Conservation (phyloP, 2,113 vertebrate species). For the Electrona antarctica region DNA sequence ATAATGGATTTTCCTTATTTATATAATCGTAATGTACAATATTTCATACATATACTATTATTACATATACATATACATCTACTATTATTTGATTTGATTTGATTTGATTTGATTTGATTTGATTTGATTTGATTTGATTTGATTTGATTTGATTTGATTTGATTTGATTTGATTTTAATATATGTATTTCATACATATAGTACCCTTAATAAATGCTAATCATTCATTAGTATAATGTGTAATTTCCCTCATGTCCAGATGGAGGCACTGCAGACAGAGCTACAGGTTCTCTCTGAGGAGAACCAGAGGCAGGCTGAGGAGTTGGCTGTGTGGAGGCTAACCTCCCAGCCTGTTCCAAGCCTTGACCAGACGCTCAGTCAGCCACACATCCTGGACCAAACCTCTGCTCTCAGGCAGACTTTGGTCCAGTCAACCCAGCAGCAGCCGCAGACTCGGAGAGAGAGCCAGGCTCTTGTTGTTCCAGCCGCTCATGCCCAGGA, state of each 20-base stretch:
- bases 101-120: too few species aligned
- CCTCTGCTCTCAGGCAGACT: background rate
- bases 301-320: conserved; percentile 71
- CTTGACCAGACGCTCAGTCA: conserved; percentile 22
- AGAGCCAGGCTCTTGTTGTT: background rate
- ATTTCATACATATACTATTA: too few species aligned
- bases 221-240: background rate
- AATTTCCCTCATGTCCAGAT: conserved; percentile 64
- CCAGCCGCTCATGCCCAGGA: background rate
- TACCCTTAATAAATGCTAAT: background rate
- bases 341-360: conserved; percentile 45
- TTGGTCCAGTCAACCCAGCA: too few species aligned
- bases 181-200: too few species aligned
- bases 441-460: background rate
- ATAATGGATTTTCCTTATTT: too few species aligned
- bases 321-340: conserved; percentile 73
- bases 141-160: too few species aligned
- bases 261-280: conserved; percentile 64
- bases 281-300: conserved; percentile 61
- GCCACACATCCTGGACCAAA: conserved; percentile 17
- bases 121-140: too few species aligned
- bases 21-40: too few species aligned
- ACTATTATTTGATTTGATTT: too few species aligned
- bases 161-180: too few species aligned
- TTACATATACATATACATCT: too few species aligned